These are phyloP conservation scores for Xyliphius kryptos DNA, from an alignment of 2,113 vertebrate genomes.

Conservation along the genomic window DNA sequence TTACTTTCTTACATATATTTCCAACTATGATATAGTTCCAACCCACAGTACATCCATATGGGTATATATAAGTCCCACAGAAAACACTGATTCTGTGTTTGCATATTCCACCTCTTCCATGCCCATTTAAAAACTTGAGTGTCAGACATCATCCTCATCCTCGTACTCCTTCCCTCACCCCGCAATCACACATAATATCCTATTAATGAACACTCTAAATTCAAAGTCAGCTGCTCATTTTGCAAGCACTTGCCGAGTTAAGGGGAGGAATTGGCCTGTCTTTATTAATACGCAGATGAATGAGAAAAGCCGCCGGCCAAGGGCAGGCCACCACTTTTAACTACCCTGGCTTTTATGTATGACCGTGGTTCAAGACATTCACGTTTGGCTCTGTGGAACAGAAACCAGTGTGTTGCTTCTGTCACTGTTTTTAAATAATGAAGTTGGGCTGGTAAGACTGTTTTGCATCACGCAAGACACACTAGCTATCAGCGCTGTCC, in stretches of 20 bases:
- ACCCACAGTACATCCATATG: no score
- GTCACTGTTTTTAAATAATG: conserved; percentile 22
- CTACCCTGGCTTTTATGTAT: conserved; percentile 32
- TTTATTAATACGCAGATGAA: conserved; percentile 54
- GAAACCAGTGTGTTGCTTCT: conserved; percentile 10
- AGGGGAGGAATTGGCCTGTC: conserved; percentile 57
- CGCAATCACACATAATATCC: conserved; percentile 81
- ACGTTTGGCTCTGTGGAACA: no score
- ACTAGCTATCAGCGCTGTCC: conserved; percentile 13
- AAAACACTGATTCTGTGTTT: no score
- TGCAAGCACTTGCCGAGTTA: conserved; percentile 70
- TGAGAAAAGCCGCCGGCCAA: conserved; percentile 26
- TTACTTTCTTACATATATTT: no score
- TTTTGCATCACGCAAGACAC: conserved; percentile 8
- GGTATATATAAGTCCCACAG: no score
- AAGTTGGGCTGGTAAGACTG: conserved; percentile 10
- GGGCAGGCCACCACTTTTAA: conserved; percentile 43
- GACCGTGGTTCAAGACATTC: conserved; percentile 23
- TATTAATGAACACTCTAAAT: conserved; percentile 97
- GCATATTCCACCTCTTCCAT: conserved; percentile 25
- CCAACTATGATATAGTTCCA: no score
- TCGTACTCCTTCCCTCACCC: conserved; percentile 2
- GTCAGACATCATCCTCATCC: conserved; percentile 10
- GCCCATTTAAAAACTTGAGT: background rate
- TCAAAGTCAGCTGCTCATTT: conserved; percentile 88